phyloP scores from a whole-genome alignment of 2,888 invertebrate genomes.

The Clanis bilineata region DNA sequence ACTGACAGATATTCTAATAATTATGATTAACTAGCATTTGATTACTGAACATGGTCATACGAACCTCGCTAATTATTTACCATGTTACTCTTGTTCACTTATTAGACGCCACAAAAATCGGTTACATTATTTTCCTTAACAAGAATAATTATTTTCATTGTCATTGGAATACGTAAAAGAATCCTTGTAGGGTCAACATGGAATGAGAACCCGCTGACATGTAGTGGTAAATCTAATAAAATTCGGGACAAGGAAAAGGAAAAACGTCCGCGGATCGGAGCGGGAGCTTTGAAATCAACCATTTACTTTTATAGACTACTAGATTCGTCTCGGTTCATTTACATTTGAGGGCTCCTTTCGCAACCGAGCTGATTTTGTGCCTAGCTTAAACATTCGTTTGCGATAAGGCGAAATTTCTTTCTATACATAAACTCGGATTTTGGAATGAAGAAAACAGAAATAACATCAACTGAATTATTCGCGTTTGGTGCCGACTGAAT shows the following conservation, averaged over 20 bases:
- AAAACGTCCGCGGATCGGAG: constrained; percentile 26
- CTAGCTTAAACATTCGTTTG: not conserved
- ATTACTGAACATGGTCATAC: too few species aligned
- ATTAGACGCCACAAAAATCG: not conserved
- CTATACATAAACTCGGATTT: constrained; percentile 4
- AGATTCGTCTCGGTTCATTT: constrained; percentile 43
- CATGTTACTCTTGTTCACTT: too few species aligned
- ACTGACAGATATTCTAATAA: too few species aligned
- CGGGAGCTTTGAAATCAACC: constrained; percentile 38
- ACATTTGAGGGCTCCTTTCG: constrained; percentile 36
- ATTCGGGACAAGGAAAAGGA: constrained; percentile 33
- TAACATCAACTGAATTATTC: not conserved
- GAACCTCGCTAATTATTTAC: too few species aligned
- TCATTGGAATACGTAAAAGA: constrained; percentile 17
- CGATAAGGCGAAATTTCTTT: constrained; percentile 15
- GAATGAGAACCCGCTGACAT: constrained; percentile 34
- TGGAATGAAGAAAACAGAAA: constrained; percentile 20
- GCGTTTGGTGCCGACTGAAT: not conserved
- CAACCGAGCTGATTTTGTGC: constrained; percentile 35
- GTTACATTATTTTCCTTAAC: not conserved
- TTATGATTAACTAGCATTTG: too few species aligned
- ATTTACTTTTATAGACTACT: constrained; percentile 45
- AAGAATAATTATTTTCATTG: not conserved
- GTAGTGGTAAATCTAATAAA: constrained; percentile 37
- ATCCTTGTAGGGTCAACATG: constrained; percentile 23